These are phyloP conservation scores for Caenorhabditis uteleia DNA, from an alignment of 2,888 invertebrate species.

Conservation along the genomic window DNA sequence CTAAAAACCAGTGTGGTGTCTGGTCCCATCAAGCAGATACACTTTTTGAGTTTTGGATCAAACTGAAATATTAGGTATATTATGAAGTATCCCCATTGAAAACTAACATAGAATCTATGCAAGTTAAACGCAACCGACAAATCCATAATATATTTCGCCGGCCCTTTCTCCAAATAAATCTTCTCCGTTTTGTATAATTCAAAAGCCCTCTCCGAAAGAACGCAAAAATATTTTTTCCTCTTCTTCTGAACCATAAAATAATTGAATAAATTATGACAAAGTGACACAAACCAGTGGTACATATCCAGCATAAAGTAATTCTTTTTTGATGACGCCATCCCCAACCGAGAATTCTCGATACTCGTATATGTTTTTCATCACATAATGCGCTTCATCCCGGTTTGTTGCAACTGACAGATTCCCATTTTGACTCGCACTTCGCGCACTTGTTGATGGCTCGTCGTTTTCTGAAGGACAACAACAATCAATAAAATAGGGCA, in stretches of 20 bases:
- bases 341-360: no score
- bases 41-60: conserved; percentile 51
- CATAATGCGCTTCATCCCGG: no score
- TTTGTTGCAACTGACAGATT: no score
- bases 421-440: no score
- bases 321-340: no score
- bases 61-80: conserved; percentile 29
- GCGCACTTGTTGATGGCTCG: no score
- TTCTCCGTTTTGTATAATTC: conserved; percentile 64
- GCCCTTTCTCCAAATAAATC: conserved; percentile 34
- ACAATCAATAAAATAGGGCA: no score
- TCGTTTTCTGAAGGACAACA: no score
- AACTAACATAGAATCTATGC: conserved; percentile 46
- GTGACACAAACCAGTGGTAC: no score
- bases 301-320: no score
- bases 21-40: conserved; percentile 56
- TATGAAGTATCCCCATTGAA: neutral
- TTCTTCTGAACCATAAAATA: conserved; percentile 48
- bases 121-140: conserved; percentile 57
- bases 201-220: conserved; percentile 51
- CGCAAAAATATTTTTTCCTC: conserved; percentile 51
- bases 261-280: no score
- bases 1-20: conserved; percentile 55
- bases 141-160: conserved; percentile 54
- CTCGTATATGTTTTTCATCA: no score